Conservation (phyloP, 92 coral and sea anemone species). For the Porites rus region DNA sequence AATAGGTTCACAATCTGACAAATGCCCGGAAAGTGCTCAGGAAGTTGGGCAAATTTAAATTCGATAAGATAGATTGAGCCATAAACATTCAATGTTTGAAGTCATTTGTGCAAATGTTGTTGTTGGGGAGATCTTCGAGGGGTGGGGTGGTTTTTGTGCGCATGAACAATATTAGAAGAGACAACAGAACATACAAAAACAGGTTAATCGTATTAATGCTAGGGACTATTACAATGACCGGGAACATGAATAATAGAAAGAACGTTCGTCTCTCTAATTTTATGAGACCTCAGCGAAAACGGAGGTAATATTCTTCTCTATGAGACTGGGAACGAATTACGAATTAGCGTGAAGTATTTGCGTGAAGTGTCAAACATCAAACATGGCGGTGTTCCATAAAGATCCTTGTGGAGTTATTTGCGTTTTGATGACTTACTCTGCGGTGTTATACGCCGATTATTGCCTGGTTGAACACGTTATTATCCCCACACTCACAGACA, state of each 20-base stretch:
- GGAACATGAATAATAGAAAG: no score
- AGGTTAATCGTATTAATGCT: no score
- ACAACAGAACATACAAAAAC: no score
- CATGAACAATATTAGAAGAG: no score
- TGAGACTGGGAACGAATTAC: slow-evolving; percentile 20
- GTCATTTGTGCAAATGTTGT: no score
- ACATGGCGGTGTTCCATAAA: slow-evolving; percentile 93
- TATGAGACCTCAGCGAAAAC: no score
- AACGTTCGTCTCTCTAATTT: no score
- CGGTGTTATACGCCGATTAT: slow-evolving; percentile 94
- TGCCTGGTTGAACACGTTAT: slow-evolving; percentile 94
- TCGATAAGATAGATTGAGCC: no score
- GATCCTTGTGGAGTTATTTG: slow-evolving; percentile 98
- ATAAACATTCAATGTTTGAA: no score
- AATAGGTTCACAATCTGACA: not conserved
- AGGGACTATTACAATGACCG: no score
- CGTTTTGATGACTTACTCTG: slow-evolving; percentile 82
- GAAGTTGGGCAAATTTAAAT: not conserved
- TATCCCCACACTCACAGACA: slow-evolving; percentile 92
- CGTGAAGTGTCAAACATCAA: not conserved
- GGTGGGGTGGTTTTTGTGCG: no score
- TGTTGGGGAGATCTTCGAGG: no score
- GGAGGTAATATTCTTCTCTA: not conserved
- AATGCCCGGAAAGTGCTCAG: not conserved
- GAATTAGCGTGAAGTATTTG: not conserved